Evolutionary conservation across 2,797 vertebrate species (phyloP), one percentile per base, ranked within the genome.

Genomic region (Sebastes steindachneri): DNA sequence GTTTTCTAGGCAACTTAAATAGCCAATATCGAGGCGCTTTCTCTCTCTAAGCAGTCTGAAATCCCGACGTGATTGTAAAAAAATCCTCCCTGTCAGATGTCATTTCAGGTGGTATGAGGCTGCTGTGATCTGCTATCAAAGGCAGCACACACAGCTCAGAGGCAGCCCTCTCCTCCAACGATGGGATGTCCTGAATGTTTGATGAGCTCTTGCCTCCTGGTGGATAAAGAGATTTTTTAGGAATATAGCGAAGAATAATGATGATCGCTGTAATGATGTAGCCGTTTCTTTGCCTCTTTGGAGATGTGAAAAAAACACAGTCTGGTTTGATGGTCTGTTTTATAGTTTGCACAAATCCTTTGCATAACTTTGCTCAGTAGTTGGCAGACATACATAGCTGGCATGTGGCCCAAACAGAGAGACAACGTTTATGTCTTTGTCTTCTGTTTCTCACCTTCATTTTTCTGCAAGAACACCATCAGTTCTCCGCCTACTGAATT

Each of bases 131-230:
- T 70, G 66, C 79, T 66, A 75, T 83, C 75, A 87, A 77, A 86
- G 77, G 73, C 77, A 54, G 75, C 35, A 35, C 28, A 63, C 26
- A 26, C 17, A 23, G 79, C 80, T 72, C 58, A 79, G 67, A 87
- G 73, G 79, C 73, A 54, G 64, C 21, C 58, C 57, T 76, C 25
- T 17, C 65, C 68, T 84, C 68, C 68, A 65, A 21, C 26, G 37
- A 55, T 7, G 77, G 67, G 59, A 33, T n/a, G 59, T 72, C 66
- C 78, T 83, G 75, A 86, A 88, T 87, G 64, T 88, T 85, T 89
- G 70, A 92, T 81, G 69, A 89, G 77, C 67, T 4, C 62, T 17
- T 63, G 72, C 33, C 77, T 53, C 65, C 29, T 12, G 57, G 33
- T 33, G 29, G 53, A 57, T 51, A 14, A 19, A 55, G 62, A 78